phyloP scores from a whole-genome alignment of 2,888 invertebrate genomes.

The Nyleta sp. region DNA sequence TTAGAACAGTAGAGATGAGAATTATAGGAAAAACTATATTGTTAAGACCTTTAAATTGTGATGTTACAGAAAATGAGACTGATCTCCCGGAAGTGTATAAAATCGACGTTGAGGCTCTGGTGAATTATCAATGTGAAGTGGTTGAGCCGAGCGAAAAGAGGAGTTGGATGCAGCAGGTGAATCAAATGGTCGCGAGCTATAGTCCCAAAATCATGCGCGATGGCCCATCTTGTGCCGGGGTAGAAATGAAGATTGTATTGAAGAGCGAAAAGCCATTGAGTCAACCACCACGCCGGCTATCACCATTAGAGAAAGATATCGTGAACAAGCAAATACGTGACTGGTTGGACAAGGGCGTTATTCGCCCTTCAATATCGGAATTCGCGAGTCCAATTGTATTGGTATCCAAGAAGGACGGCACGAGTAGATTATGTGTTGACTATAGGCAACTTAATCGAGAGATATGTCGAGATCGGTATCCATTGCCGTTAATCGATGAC shows the following conservation, averaged over 20 bases:
- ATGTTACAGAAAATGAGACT: too few species aligned
- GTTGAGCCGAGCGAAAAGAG: too few species aligned
- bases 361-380: slow-evolving; percentile 41
- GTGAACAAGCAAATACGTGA: slow-evolving; percentile 56
- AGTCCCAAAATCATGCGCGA: neutral
- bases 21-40: neutral
- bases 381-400: slow-evolving; percentile 67
- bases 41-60: too few species aligned
- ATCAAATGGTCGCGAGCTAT: neutral
- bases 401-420: slow-evolving; percentile 65
- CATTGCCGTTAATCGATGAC: neutral
- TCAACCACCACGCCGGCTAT: neutral
- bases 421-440: slow-evolving; percentile 63
- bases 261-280: neutral
- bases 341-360: slow-evolving; percentile 67
- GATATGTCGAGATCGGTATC: slow-evolving; percentile 58
- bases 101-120: too few species aligned
- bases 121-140: too few species aligned
- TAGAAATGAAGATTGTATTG: neutral
- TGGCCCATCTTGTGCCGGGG: neutral
- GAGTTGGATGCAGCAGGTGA: too few species aligned
- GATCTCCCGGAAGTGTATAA: too few species aligned
- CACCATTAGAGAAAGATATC: neutral
- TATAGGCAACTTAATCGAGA: slow-evolving; percentile 66
- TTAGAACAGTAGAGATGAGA: neutral